Base-by-base conservation (phyloP, 2,113 vertebrate species). In the Hucho hucho region DNA sequence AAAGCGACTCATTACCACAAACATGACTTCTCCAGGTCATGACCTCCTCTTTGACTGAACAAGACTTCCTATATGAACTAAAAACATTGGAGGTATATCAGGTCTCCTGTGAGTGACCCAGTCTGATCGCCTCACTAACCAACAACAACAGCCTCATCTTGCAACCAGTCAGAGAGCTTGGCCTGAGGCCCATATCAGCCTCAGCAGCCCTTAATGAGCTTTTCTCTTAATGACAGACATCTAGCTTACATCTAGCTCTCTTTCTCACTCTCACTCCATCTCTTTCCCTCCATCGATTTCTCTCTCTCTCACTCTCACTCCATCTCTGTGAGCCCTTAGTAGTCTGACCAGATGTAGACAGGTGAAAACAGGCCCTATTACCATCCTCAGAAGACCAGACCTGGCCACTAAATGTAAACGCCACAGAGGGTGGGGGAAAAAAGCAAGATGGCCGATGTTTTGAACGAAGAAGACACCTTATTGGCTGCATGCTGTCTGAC, bases 401-500 rank as follows among this genome's bases (percentile, higher is more conserved):
- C 70, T 77, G 70, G 53, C 47, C 25, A 24, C 78, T 53, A 53
- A 16, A 18, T 22, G 20, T 61, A 61, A 61, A 61, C 58, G 9
- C n/a, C 16, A 53, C 13, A 53, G 16, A 61, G 3, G 58, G n/a
- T 24, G n/a, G n/a, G n/a, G 6, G 37, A 3, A 22, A 61, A 6
- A 14, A 14, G 14, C 47, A 14, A 49, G 4, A 58, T 78, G 75
- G 80, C 77, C 46, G 73, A 49, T 82, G 83, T 74, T 47, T 49
- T 18, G 16, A 73, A 26, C 59, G 72, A 4, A 22, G 43, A n/a
- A 18, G 72, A 16, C 76, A 69, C 73, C 87, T 90, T 89, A 93
- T 92, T 91, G 91, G 88, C 88, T 87, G 73, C 87, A 74, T 75
- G 81, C 83, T 80, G 86, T 85, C 86, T 71, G 20, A 83, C 78